Evolutionary conservation across 2,888 invertebrate species (phyloP), one percentile per base, ranked within the genome.

Genomic region (Hirtodrosophila duncani): DNA sequence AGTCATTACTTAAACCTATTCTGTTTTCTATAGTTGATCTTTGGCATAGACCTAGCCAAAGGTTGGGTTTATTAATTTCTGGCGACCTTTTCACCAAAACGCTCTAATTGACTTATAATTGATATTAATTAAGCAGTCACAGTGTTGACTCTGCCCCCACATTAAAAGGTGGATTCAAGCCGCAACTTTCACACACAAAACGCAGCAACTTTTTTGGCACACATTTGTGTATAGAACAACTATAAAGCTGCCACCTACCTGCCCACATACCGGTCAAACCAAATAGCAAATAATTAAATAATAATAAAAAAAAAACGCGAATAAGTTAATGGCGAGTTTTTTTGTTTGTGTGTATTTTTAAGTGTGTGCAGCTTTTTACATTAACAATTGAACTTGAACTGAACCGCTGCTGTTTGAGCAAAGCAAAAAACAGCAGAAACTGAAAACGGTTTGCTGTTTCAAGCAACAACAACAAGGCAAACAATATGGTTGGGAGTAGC

Each of bases 351-450:
- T 42, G 18, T 51, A 24, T 37, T 33, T 17, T 17, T 48, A 48
- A 48, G 30, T 56, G 48, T 58, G 58, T 60, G 61, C 42, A 58
- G 53, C 45, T 77, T 57, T 78, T 74, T 59, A 65, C 67, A 74
- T 74, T 74, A 81, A 62, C 80, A 71, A 80, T 75, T 75, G 82
- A 81, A 75, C 75, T 75, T 75, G 82, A 75, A 81, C 72, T 80
- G 57, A 44, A n/a, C n/a, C n/a, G 64, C 68, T 62, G 82, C 61
- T 58, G 63, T 63, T 61, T 59, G 55, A 33, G 39, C 24, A 23
- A 45, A 49, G 5, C 5, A 52, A 43, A 17, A 45, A 49, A 55
- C 27, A 58, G 41, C 27, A 31, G 53, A 33, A 23, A 27, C 30
- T 37, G 56, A 44, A 52, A 57, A 43, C n/a, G n/a, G n/a, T n/a